Evolutionary conservation across 2,888 invertebrate genomes (phyloP), one percentile per base, ranked within the genome.

Genomic region (Panopea generosa): DNA sequence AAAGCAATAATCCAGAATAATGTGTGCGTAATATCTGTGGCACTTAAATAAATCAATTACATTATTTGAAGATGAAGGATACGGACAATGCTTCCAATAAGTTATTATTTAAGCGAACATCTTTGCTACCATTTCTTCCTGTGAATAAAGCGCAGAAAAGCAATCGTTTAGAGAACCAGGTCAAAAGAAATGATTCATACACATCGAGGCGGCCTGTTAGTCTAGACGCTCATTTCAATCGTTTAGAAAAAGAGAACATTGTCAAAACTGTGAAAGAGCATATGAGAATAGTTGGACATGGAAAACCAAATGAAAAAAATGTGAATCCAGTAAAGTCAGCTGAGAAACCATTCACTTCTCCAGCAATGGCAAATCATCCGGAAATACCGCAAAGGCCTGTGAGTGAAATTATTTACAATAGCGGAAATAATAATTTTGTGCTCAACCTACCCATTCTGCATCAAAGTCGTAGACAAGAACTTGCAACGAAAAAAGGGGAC

Each of bases 381-480:
- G 45, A 18, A 20, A 9, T 16, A 2, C 24, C 4, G 27, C 27
- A 6, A 27, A 27, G 53, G 2, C n/a, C 29, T 24, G 24, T 53
- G n/a, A 16, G n/a, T 45, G 45, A 16, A 18, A 45, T 45, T 9
- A 4, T 16, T 3, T 16, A 45, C 16, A 45, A 4, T 9, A 45
- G 20, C 6, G 45, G 20, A 9, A 20, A 20, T 16, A 20, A 16
- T n/a, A 20, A 45, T 40, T 29, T 3, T 18, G 60, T 60, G 9
- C 20, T 27, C 4, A 60, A 60, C 24, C 49, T 60, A 16, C 60
- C 60, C 2, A 18, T 60, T n/a, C 49, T 60, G 14, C 45, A 45
- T 22, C 47, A 60, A 40, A 60, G 60, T 29, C 45, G 47, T 9
- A n/a, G 27, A 11, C 29, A 33, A 6, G n/a, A 18, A 24, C 38